Base-by-base conservation (phyloP, 1,140 invertebrate genomes). In the Calycopis cecrops region DNA sequence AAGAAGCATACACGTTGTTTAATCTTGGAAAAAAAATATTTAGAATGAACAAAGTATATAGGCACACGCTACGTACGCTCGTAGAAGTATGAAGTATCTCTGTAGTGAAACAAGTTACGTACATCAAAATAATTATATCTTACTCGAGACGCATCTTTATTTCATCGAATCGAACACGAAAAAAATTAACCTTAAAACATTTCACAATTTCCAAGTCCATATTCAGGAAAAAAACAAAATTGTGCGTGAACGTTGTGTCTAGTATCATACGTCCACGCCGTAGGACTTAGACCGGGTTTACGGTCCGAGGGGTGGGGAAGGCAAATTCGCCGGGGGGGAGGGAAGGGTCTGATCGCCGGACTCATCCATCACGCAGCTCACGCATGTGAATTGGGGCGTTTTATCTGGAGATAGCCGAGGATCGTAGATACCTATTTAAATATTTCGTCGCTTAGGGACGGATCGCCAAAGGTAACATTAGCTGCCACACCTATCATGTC, bases 321-420 rank as follows among this genome's bases (percentile, higher is more conserved):
- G 84, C 72, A 80, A 83, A 84, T 79, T 84, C 76, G 67, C n/a
- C n/a, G 67, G 69, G 74, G 75, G 65, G 70, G 73, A 67, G 65
- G 65, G 59, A 72, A 81, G 73, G 80, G 79, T 79, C 78, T 88
- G 84, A 88, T 85, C 79, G 79, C 73, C 70, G 74, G 73, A 70
- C 82, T 83, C 82, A 86, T 86, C 82, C 82, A 86, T 86, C 82
- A 85, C 80, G 63, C 67, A 70, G 68, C 81, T 79, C 82, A 83
- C 82, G 79, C 82, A 84, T 86, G 82, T 86, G 82, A 86, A 86
- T 77, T 75, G 77, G 80, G 69, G 74, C 80, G 80, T 85, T 80
- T 79, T 79, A 86, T 86, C 83, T 79, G 74, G 63, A 81, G 83
- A 84, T 84, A 84, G 80, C 80, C 79, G 66, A 60, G 69, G 71